Evolutionary conservation across 2,797 vertebrate species (phyloP).

Genomic region (Eleutherodactylus coqui): DNA sequence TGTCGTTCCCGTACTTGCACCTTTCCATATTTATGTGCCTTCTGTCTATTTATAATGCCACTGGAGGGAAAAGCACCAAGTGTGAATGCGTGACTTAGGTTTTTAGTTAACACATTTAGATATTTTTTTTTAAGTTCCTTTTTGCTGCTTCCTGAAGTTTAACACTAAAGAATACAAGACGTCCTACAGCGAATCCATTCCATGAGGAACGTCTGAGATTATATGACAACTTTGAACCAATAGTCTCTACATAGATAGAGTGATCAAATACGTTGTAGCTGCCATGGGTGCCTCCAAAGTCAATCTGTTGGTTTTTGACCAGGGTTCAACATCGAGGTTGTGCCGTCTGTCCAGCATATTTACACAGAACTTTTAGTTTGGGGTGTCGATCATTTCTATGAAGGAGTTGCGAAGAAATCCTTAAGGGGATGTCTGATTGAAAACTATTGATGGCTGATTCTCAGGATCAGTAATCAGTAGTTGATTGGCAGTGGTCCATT

Average conservation of each 20-base stretch:
- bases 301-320: background rate
- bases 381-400: background rate
- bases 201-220: background rate
- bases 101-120: slow-evolving; percentile 59
- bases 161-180: slow-evolving; percentile 67
- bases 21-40: slow-evolving; percentile 96
- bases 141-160: slow-evolving; percentile 64
- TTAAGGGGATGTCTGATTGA: no score
- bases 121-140: slow-evolving; percentile 70
- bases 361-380: no score
- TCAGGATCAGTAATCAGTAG: no score
- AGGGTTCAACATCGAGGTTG: slow-evolving; percentile 26
- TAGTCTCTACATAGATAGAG: slow-evolving; percentile 61
- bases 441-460: no score
- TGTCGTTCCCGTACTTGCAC: slow-evolving; percentile 85
- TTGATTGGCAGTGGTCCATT: no score
- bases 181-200: background rate
- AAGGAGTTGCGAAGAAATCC: background rate
- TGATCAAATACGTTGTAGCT: background rate
- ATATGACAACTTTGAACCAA: slow-evolving; percentile 66
- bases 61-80: slow-evolving; percentile 76
- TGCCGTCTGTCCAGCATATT: background rate
- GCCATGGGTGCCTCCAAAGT: slow-evolving; percentile 4
- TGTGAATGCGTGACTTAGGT: slow-evolving; percentile 68
- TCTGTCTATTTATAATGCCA: slow-evolving; percentile 89